Percentiles rank a stretch among this genome's conserved stretches.
These are phyloP conservation scores for Alexandromys fortis DNA, from an alignment of 2,113 vertebrate species.

Conservation along the genomic window DNA sequence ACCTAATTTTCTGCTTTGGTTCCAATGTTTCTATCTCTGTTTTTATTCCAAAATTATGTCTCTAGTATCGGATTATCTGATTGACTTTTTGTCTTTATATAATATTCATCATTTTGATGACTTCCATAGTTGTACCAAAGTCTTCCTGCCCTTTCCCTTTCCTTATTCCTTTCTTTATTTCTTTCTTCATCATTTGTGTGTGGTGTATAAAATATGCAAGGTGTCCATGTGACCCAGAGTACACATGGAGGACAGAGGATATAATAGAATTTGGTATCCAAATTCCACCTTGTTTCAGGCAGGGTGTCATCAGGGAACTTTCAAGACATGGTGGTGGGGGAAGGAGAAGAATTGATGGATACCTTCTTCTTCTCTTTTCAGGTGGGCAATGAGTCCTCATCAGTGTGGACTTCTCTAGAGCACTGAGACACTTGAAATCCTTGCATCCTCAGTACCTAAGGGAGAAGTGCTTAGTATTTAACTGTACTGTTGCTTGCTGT, in stretches of 20 bases:
- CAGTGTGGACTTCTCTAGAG: not conserved
- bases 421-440: not conserved
- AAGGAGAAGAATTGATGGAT: not conserved
- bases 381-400: not conserved
- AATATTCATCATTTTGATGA: too few relatives aligned
- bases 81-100: not conserved
- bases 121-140: too few relatives aligned
- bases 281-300: not conserved
- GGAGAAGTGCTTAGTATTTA: not conserved
- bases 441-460: not conserved
- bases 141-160: not conserved
- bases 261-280: not conserved
- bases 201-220: not conserved
- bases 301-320: not conserved
- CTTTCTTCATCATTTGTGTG: not conserved
- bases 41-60: not conserved
- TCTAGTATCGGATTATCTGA: not conserved
- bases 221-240: not conserved
- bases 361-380: not conserved
- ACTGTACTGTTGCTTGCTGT: fast-evolving
- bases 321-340: not conserved
- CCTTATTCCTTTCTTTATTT: not conserved
- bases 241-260: not conserved
- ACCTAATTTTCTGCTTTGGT: not conserved
- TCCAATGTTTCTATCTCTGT: not conserved